Evolutionary conservation across 2,888 invertebrate genomes (phyloP).

Genomic region (Drosophila longiperda): DNA sequence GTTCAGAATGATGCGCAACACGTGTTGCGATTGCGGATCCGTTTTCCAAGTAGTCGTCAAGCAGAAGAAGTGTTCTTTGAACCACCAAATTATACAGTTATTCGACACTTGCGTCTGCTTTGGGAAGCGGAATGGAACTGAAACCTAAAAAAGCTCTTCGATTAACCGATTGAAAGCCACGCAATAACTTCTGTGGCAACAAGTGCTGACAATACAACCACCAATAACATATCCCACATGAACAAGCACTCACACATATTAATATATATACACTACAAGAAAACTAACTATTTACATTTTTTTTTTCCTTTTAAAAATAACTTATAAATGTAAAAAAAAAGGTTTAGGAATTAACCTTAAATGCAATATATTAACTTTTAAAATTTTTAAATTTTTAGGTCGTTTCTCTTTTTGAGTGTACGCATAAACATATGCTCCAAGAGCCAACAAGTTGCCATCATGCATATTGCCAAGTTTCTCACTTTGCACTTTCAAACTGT

Average conservation of each 20-base stretch:
- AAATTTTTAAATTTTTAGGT: too few species aligned
- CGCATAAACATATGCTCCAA: neutral
- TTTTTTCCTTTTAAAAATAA: neutral
- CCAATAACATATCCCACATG: conserved; percentile 27
- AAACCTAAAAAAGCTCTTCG: conserved; percentile 36
- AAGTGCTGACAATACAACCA: conserved; percentile 25
- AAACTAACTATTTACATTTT: too few species aligned
- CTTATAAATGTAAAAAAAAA: neutral
- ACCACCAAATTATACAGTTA: neutral
- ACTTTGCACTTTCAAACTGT: conserved; percentile 1
- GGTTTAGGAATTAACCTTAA: neutral
- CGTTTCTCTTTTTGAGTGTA: neutral
- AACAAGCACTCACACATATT: neutral
- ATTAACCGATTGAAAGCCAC: conserved; percentile 48
- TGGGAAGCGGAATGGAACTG: conserved; percentile 20
- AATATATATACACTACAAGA: too few species aligned
- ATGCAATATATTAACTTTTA: neutral
- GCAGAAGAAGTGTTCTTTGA: neutral
- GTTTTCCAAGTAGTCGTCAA: neutral
- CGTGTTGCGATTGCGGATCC: conserved; percentile 41
- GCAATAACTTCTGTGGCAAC: conserved; percentile 30
- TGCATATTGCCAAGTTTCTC: conserved; percentile 20
- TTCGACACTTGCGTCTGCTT: conserved; percentile 16
- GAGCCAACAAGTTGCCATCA: conserved; percentile 41
- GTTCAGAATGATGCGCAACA: conserved; percentile 25